A percentile compares a stretch with the other conserved stretches of the same genome.
Conservation (phyloP, 2,113 vertebrate genomes). For the Cricetomys ansorgei region DNA sequence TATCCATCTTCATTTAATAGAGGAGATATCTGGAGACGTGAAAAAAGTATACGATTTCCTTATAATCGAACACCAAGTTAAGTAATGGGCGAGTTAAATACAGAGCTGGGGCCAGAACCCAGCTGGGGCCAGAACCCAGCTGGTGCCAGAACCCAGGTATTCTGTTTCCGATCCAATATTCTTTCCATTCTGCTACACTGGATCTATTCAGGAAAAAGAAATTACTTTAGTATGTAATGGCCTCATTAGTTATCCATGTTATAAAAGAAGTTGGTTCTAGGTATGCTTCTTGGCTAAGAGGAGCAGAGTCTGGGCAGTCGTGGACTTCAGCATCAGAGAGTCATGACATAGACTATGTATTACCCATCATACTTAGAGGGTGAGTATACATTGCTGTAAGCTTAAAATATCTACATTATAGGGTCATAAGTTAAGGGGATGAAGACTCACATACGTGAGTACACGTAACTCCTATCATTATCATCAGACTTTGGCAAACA, state of each 20-base stretch:
- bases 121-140: not conserved
- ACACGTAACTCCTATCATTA: not conserved
- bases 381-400: not conserved
- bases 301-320: not conserved
- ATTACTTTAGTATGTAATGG: not conserved
- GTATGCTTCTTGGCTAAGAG: not conserved
- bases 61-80: not conserved
- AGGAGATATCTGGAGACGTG: not conserved
- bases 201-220: not conserved
- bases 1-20: not conserved
- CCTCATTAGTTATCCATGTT: not conserved
- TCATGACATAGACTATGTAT: not conserved
- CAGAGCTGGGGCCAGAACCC: not conserved
- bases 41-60: not conserved
- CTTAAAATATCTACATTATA: not conserved
- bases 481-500: not conserved
- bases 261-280: slow-evolving; percentile 11
- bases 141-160: not conserved
- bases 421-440: not conserved
- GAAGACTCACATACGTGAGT: not conserved
- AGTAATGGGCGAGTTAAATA: not conserved
- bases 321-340: slow-evolving; percentile 2
- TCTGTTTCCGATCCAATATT: not conserved
- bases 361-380: no score
- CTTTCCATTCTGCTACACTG: not conserved